Evolutionary conservation across 1,140 invertebrate species (phyloP).

Genomic region (Eurytemora carolleeae): DNA sequence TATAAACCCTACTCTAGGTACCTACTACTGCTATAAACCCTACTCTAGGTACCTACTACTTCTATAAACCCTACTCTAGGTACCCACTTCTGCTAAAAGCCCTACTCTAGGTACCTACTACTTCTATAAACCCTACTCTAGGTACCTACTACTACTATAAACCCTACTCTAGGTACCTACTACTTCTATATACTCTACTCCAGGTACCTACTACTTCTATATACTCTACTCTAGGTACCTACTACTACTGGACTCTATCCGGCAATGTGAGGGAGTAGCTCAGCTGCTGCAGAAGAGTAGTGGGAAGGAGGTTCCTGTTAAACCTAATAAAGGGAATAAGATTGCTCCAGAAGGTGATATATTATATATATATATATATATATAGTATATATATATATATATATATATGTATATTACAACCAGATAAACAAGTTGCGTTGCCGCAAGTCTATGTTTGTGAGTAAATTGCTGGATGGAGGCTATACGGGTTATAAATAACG

Average conservation of each 20-base stretch:
- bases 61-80: background rate
- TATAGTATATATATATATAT: no score
- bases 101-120: background rate
- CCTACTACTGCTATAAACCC: no score
- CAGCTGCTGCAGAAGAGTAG: conserved; percentile 1
- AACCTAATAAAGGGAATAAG: conserved; percentile 12
- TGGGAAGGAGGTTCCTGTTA: conserved; percentile 12
- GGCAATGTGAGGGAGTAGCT: conserved; percentile 14
- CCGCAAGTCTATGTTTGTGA: no score
- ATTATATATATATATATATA: no score
- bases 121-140: background rate
- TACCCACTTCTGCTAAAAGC: background rate
- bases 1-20: no score
- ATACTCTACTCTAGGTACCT: conserved; percentile 4
- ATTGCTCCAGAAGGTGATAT: conserved; percentile 5
- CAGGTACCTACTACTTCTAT: conserved; percentile 8
- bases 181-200: background rate
- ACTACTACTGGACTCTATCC: conserved; percentile 9
- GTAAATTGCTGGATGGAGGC: no score
- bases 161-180: background rate
- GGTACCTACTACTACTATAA: background rate
- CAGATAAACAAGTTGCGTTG: no score
- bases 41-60: background rate
- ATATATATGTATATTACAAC: no score
- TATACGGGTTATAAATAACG: no score